Percentiles rank a stretch among this genome's conserved stretches.
Evolutionary conservation across 92 coral and sea anemone species (phyloP).

Genomic region (Diadumene lineata): DNA sequence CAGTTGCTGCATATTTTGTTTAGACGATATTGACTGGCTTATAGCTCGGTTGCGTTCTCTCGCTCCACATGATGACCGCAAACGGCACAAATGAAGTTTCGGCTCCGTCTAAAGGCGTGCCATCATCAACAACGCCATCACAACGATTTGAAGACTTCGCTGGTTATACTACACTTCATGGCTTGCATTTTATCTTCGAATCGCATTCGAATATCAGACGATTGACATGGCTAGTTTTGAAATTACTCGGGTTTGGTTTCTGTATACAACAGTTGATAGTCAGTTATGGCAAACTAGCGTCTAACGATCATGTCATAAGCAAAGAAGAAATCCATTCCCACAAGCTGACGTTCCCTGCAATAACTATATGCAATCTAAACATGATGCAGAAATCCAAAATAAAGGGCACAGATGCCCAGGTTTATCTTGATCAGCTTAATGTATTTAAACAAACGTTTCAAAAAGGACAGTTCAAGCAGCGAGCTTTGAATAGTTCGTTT

Average conservation of each 20-base stretch:
- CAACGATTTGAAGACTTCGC: constrained; percentile 19
- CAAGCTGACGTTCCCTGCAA: constrained; percentile 35
- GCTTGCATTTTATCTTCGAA: constrained; percentile 36
- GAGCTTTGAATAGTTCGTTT: constrained; percentile 20
- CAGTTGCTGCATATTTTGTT: no score
- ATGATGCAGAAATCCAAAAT: constrained; percentile 44
- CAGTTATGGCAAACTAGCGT: constrained; percentile 12
- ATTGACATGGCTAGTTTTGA: constrained; percentile 22
- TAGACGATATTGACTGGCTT: no score
- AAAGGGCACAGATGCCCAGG: constrained; percentile 42
- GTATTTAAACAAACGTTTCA: neutral
- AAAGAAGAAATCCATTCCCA: constrained; percentile 16
- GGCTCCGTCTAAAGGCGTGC: no score
- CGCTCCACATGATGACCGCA: no score
- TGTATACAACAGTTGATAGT: neutral
- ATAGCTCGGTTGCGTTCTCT: no score
- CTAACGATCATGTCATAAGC: constrained; percentile 18
- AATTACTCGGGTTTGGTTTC: constrained; percentile 13
- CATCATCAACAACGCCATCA: no score
- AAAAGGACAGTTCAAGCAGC: neutral
- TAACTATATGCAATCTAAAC: constrained; percentile 55
- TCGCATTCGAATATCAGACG: constrained; percentile 24
- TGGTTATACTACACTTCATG: constrained; percentile 52
- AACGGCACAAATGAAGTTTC: no score
- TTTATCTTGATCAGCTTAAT: constrained; percentile 38